Percentiles rank a stretch among this genome's conserved stretches.
These are phyloP conservation scores for Odontesthes bonariensis DNA, from an alignment of 2,113 vertebrate species.

Conservation along the genomic window DNA sequence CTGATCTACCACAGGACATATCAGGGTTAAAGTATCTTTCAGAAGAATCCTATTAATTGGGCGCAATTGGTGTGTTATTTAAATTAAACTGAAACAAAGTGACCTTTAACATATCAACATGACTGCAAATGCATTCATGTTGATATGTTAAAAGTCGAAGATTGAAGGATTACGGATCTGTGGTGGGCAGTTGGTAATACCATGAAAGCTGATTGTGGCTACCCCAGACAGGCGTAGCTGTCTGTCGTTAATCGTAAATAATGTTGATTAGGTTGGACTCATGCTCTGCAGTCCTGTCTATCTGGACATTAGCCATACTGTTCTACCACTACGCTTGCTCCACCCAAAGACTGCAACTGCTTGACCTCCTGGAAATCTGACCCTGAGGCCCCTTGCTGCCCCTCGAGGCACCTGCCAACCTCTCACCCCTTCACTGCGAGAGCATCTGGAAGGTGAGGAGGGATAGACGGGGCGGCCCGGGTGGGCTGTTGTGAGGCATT, in stretches of 20 bases:
- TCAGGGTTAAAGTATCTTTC: too few relatives aligned
- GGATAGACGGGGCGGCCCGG: constrained; percentile 38
- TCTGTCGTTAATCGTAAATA: constrained; percentile 57
- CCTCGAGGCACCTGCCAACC: constrained; percentile 80
- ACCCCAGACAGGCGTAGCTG: constrained; percentile 31
- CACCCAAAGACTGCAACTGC: constrained; percentile 27
- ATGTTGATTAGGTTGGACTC: constrained; percentile 60
- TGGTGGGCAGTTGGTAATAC: constrained; percentile 48
- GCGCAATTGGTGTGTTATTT: too few relatives aligned
- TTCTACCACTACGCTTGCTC: background rate
- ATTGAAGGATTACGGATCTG: constrained; percentile 71
- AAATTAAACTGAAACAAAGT: background rate
- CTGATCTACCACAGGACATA: too few relatives aligned
- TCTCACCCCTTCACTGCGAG: constrained; percentile 71
- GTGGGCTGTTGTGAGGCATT: constrained; percentile 54
- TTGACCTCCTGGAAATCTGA: constrained; percentile 69
- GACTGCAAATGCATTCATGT: constrained; percentile 25
- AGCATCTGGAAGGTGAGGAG: constrained; percentile 70
- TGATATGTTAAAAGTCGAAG: constrained; percentile 61
- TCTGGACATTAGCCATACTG: constrained; percentile 53
- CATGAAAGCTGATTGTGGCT: constrained; percentile 69
- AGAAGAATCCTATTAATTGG: too few relatives aligned
- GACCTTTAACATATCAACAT: background rate
- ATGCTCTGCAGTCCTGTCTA: constrained; percentile 35
- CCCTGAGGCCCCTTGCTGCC: constrained; percentile 47